Evolutionary conservation across 2,113 vertebrate species (phyloP), one percentile per base, ranked within the genome.

Genomic region (Leucopsar rothschildi): DNA sequence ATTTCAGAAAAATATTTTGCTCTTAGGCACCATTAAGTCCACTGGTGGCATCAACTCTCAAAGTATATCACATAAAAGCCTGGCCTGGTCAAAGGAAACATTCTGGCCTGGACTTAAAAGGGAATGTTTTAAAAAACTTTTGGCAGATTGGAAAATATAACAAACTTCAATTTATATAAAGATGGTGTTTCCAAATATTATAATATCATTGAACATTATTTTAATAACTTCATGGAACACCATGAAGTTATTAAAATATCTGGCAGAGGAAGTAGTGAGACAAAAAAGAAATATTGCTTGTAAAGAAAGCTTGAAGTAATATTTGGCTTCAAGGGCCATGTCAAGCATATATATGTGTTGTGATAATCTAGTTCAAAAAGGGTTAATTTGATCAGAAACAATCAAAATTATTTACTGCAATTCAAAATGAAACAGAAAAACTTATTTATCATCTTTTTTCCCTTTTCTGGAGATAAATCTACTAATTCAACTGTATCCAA

Each of bases 281-380:
- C 2, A 2, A 50, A 92, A 92, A 80, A 7, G 19, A 81, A 79
- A 66, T 77, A 56, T 1, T 70, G 18, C 19, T 5, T 70, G 13
- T 70, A 66, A 91, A 88, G 47, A 65, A 91, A 95, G 73, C 3
- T 13, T 88, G 55, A 80, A 81, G 75, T n/a, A 71, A 47, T 82
- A 59, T 59, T 85, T 76, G 52, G 47, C 28, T 68, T 76, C 65
- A 52, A 27, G 33, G 59, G 42, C 47, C 0, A 0, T 57, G 28
- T 56, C 5, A 12, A 40, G 31, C 42, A n/a, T 0, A 0, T 9
- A 33, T 15, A 40, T 0, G 2, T 10, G 13, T 49, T 70, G 31
- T 80, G 68, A 7, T 37, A 69, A 93, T 72, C 59, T 65, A 35
- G 15, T 47, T 91, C 6, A 84, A 78, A 95, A 88, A 29, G 20